Percentiles rank a stretch among this genome's conserved stretches.
phyloP scores from a whole-genome alignment of 2,888 invertebrate species.

The Orchesella flavescens region DNA sequence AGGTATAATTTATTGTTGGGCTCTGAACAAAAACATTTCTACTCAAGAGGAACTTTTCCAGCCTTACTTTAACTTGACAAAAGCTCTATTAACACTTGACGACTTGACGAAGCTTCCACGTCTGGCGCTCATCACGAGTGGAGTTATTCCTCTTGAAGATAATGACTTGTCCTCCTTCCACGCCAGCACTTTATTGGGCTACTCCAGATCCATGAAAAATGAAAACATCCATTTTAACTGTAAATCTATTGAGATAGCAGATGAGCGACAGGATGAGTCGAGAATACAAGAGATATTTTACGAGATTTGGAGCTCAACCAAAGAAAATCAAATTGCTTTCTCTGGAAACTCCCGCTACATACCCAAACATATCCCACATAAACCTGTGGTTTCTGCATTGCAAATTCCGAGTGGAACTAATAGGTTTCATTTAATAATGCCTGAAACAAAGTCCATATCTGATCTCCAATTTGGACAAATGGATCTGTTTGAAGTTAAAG shows the following conservation, averaged over 20 bases:
- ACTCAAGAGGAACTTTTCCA: constrained; percentile 17
- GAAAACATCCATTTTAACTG: neutral
- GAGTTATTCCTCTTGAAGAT: neutral
- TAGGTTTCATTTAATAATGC: constrained; percentile 22
- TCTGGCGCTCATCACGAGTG: neutral
- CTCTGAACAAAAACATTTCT: neutral
- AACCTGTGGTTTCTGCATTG: neutral
- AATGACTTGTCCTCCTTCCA: neutral
- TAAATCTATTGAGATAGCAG: constrained; percentile 20
- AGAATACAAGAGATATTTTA: neutral
- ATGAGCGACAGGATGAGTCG: neutral
- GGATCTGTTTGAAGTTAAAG: neutral
- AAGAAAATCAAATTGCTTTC: neutral
- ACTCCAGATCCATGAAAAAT: constrained; percentile 14
- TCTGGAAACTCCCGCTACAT: neutral
- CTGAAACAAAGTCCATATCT: constrained; percentile 2
- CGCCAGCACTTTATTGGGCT: constrained; percentile 5
- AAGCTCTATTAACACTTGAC: too few species aligned
- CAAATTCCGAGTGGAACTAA: neutral
- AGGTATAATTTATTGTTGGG: constrained; percentile 32
- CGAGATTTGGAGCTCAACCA: neutral
- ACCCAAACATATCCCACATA: neutral
- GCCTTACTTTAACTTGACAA: constrained; percentile 17
- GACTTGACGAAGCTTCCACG: neutral
- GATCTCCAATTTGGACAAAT: constrained; percentile 14